Evolutionary conservation across 2,797 vertebrate species (phyloP).

Genomic region (Squalus acanthias): DNA sequence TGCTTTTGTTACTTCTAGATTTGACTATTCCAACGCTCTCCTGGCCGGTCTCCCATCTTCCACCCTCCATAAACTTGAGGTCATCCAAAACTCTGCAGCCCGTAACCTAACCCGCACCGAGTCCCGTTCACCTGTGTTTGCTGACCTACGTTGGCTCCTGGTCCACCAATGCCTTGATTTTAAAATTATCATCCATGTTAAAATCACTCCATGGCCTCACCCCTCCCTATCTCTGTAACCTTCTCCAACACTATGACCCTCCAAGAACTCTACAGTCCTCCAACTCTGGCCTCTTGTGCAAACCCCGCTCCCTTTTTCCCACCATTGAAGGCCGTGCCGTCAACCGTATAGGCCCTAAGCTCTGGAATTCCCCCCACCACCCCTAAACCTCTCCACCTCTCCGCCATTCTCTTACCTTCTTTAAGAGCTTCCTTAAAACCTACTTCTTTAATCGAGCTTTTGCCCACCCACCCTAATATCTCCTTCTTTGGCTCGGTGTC

Average conservation of each 20-base stretch:
- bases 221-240: background rate
- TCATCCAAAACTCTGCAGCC: background rate
- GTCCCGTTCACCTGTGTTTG: background rate
- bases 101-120: background rate
- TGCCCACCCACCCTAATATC: too few species aligned
- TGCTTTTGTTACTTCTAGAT: background rate
- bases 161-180: background rate
- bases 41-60: background rate
- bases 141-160: background rate
- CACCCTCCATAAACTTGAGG: background rate
- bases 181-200: background rate
- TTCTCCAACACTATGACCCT: background rate
- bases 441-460: too few species aligned
- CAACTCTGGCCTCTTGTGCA: background rate
- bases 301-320: too few species aligned
- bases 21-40: background rate
- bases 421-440: too few species aligned
- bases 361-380: too few species aligned
- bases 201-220: background rate
- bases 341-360: too few species aligned
- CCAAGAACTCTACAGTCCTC: background rate
- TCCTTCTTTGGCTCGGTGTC: too few species aligned
- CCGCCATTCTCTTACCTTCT: too few species aligned
- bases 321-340: too few species aligned
- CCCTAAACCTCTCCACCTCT: too few species aligned